A percentile compares a stretch with the other conserved stretches of the same genome.
Evolutionary conservation across 37 sponge, comb jelly and placozoan genomes (phyloP).

Genomic region (Beroe ovata): DNA sequence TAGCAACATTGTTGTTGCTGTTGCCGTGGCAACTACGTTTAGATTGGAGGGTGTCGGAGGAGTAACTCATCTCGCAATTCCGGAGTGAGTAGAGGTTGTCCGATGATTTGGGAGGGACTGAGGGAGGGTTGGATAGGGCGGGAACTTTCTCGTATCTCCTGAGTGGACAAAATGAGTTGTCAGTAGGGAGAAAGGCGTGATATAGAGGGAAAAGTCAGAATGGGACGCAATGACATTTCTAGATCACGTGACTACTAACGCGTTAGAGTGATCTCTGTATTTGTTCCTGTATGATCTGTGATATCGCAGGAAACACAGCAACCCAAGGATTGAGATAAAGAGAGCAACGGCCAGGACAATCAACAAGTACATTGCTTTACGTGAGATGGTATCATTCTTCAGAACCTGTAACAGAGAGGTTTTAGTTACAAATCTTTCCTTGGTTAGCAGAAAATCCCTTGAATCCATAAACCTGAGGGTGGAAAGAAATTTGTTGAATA

Average conservation of each 20-base stretch:
- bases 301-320: conserved; percentile 30
- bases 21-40: not conserved
- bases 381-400: conserved; percentile 15
- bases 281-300: not conserved
- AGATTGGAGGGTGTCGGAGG: conserved; percentile 51
- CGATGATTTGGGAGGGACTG: not conserved
- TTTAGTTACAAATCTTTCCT: too few species aligned
- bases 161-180: too few species aligned
- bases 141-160: conserved; percentile 12
- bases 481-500: too few species aligned
- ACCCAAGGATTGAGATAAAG: not conserved
- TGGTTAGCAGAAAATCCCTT: too few species aligned
- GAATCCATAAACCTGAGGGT: too few species aligned
- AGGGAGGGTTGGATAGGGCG: not conserved
- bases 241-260: too few species aligned
- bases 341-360: conserved; percentile 31
- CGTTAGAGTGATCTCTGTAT: conserved; percentile 4
- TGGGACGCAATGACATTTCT: too few species aligned
- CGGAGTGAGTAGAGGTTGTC: conserved; percentile 8
- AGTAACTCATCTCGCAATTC: conserved; percentile 4
- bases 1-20: not conserved
- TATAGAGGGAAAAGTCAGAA: too few species aligned
- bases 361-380: conserved; percentile 27
- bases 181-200: too few species aligned
- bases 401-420: too few species aligned